Conservation (phyloP, 37 sponge, comb jelly and placozoan species). For the Oscarella lobularis region DNA sequence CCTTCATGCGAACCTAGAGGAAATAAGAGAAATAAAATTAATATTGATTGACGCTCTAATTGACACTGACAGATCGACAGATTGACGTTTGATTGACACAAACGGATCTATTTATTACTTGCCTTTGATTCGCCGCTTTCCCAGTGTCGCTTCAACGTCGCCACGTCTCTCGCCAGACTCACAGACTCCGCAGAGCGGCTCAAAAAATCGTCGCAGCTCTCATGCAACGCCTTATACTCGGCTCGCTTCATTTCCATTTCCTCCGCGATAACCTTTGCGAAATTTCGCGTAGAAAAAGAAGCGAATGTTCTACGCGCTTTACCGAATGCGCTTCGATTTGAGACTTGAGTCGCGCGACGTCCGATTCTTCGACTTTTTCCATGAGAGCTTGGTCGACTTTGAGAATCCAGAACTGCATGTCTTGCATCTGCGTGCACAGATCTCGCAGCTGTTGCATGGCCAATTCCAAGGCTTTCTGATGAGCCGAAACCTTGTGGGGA, state of each 20-base stretch:
- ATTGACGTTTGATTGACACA: background rate
- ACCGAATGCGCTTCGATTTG: background rate
- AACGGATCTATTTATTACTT: background rate
- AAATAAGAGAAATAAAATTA: no score
- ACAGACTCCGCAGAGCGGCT: background rate
- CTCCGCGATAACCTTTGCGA: background rate
- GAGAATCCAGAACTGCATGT: constrained; percentile 1
- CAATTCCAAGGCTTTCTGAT: background rate
- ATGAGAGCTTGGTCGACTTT: background rate
- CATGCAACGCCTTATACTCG: background rate
- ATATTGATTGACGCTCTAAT: no score
- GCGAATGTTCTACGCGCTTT: background rate
- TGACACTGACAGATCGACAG: background rate
- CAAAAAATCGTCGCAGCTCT: background rate
- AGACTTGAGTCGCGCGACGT: background rate
- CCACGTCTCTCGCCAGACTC: background rate
- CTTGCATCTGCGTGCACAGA: background rate
- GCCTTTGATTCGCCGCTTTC: background rate
- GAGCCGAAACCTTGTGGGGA: background rate
- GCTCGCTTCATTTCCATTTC: background rate
- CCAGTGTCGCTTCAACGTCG: background rate
- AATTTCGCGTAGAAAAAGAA: background rate
- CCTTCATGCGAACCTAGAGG: background rate
- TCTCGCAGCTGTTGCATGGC: background rate
- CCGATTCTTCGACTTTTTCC: background rate